phyloP scores from a whole-genome alignment of 1,140 invertebrate species.

The Penaeus vannamei region DNA sequence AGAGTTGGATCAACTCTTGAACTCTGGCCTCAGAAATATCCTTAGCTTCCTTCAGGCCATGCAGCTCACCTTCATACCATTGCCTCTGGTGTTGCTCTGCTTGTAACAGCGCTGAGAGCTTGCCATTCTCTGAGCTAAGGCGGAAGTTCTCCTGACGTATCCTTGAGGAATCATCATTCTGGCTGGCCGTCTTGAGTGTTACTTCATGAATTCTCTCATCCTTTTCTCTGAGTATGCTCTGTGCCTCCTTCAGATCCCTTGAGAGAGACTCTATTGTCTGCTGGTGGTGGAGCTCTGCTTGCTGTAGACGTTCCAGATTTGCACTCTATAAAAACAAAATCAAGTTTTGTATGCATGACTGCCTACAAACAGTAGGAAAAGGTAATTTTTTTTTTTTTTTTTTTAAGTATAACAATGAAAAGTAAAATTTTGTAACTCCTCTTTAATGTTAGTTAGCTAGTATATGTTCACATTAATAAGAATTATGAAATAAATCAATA shows the following conservation, averaged over 20 bases:
- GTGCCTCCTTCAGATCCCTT: constrained; percentile 7
- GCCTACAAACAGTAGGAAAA: too few species aligned
- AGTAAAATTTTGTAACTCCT: too few species aligned
- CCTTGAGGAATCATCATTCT: constrained; percentile 14
- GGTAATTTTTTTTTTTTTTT: too few species aligned
- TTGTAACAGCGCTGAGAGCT: constrained; percentile 4
- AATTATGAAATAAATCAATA: neutral
- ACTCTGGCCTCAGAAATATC: constrained; percentile 36
- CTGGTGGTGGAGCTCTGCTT: constrained; percentile 22
- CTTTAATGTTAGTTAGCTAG: too few species aligned
- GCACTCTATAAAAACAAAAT: constrained; percentile 30
- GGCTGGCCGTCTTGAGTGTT: neutral
- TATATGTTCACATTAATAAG: too few species aligned
- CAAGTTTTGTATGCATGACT: too few species aligned
- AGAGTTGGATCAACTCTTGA: constrained; percentile 26
- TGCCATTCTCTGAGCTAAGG: constrained; percentile 25
- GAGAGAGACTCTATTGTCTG: constrained; percentile 26
- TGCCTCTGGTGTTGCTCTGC: constrained; percentile 46
- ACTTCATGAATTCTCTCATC: constrained; percentile 20
- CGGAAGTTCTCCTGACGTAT: constrained; percentile 51
- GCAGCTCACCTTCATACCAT: constrained; percentile 49
- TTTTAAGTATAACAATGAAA: too few species aligned
- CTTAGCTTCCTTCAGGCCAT: constrained; percentile 40
- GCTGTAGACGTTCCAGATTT: constrained; percentile 24
- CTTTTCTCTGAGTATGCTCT: neutral